These are phyloP conservation scores for Sminthurinus signatus DNA, from an alignment of 1,140 invertebrate genomes.

Conservation along the genomic window DNA sequence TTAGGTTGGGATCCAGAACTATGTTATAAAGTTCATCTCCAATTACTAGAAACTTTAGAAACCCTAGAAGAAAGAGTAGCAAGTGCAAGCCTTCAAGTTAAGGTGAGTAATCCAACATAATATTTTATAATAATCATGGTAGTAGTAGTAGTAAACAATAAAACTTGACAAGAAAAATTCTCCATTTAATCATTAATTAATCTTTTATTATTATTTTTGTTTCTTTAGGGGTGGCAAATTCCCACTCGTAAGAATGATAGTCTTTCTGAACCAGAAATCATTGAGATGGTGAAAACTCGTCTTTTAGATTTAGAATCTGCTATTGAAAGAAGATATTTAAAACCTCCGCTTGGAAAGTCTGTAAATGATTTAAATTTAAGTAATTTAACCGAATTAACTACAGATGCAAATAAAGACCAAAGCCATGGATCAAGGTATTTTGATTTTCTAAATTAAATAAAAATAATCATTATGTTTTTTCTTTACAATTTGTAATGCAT, in stretches of 20 bases:
- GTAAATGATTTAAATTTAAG: slow-evolving; percentile 29
- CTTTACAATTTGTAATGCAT: too few relatives aligned
- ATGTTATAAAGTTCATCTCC: slow-evolving; percentile 69
- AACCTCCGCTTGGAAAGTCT: slow-evolving; percentile 71
- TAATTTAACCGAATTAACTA: slow-evolving; percentile 8
- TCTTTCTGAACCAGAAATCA: slow-evolving; percentile 52
- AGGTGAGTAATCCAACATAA: slow-evolving; percentile 38
- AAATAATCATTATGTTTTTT: too few relatives aligned
- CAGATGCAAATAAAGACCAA: slow-evolving; percentile 14
- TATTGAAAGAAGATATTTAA: slow-evolving; percentile 86
- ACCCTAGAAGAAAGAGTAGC: slow-evolving; percentile 85
- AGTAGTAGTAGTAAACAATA: too few relatives aligned
- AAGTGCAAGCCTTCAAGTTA: slow-evolving; percentile 87
- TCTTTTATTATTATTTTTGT: too few relatives aligned
- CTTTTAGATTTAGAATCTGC: slow-evolving; percentile 76
- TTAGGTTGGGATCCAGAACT: slow-evolving; percentile 66
- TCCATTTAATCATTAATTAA: too few relatives aligned
- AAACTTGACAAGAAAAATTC: too few relatives aligned
- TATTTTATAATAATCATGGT: neutral
- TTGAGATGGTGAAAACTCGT: slow-evolving; percentile 66
- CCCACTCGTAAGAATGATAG: slow-evolving; percentile 49
- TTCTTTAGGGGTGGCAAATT: slow-evolving; percentile 68
- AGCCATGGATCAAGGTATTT: slow-evolving; percentile 17
- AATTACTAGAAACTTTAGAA: slow-evolving; percentile 79
- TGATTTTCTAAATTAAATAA: too few relatives aligned